phyloP scores from a whole-genome alignment of 2,113 vertebrate genomes.

The Anguilla rostrata region DNA sequence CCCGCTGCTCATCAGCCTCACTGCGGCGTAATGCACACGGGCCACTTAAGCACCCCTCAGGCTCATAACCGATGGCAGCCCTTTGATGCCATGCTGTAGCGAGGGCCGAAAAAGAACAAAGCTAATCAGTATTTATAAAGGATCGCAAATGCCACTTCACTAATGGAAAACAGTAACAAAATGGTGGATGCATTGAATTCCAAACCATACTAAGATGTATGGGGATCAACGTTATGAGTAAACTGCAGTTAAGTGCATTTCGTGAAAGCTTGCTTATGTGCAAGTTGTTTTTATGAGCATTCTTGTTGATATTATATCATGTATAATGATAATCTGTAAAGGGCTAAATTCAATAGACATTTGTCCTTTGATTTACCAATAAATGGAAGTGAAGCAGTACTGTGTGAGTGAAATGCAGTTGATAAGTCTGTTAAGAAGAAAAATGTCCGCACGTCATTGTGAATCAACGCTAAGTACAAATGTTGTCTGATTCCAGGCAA shows the following conservation, averaged over 20 bases:
- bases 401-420: too few species aligned
- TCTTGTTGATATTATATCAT: too few species aligned
- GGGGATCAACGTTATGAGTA: not conserved
- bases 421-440: too few species aligned
- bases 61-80: not conserved
- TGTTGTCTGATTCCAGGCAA: too few species aligned
- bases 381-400: too few species aligned
- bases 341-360: too few species aligned
- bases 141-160: not conserved
- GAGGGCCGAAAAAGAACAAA: not conserved
- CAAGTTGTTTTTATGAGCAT: too few species aligned
- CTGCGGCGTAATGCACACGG: conserved; percentile 16
- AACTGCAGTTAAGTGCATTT: not conserved
- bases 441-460: too few species aligned
- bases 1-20: conserved; percentile 26
- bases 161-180: not conserved
- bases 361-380: too few species aligned
- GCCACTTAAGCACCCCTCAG: not conserved
- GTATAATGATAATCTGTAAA: too few species aligned
- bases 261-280: not conserved
- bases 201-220: not conserved
- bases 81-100: conserved; percentile 2
- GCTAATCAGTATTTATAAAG: not conserved
- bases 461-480: too few species aligned
- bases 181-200: not conserved